Conservation (phyloP, 2,888 invertebrate species). For the Spisula subtruncata region DNA sequence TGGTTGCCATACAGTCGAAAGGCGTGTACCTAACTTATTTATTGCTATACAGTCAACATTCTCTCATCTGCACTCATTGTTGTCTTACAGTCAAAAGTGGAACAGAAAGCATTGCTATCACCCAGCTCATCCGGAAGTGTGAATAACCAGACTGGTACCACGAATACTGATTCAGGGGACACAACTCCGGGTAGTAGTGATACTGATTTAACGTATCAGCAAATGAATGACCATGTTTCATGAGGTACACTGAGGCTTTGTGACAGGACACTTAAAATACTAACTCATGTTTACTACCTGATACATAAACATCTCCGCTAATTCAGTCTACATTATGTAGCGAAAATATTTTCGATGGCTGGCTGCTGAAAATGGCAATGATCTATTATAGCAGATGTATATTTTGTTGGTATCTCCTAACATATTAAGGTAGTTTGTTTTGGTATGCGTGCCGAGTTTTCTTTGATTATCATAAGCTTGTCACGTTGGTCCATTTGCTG, state of each 20-base stretch:
- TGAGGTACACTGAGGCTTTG: not conserved
- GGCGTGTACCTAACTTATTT: too few species aligned
- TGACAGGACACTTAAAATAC: not conserved
- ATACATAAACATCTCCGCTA: not conserved
- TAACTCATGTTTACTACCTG: not conserved
- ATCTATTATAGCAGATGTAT: not conserved
- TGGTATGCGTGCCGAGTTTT: constrained; percentile 26
- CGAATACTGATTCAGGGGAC: constrained; percentile 36
- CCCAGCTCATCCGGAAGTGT: constrained; percentile 47
- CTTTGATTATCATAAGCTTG: not conserved
- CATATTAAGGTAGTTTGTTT: not conserved
- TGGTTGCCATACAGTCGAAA: too few species aligned
- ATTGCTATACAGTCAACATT: too few species aligned
- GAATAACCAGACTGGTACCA: constrained; percentile 31
- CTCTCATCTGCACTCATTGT: too few species aligned
- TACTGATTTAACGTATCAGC: constrained; percentile 32
- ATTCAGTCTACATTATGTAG: not conserved
- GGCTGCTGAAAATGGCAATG: constrained; percentile 5
- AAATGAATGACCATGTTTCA: constrained; percentile 22
- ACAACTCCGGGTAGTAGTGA: constrained; percentile 41
- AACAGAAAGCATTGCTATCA: constrained; percentile 54
- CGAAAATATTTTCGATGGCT: not conserved
- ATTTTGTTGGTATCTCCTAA: not conserved
- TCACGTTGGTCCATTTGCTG: not conserved
- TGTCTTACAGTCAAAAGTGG: constrained; percentile 35